Percentiles rank a stretch among this genome's conserved stretches.
These are phyloP conservation scores for Tragelaphus buxtoni DNA, from an alignment of 2,113 vertebrate genomes.

Conservation along the genomic window DNA sequence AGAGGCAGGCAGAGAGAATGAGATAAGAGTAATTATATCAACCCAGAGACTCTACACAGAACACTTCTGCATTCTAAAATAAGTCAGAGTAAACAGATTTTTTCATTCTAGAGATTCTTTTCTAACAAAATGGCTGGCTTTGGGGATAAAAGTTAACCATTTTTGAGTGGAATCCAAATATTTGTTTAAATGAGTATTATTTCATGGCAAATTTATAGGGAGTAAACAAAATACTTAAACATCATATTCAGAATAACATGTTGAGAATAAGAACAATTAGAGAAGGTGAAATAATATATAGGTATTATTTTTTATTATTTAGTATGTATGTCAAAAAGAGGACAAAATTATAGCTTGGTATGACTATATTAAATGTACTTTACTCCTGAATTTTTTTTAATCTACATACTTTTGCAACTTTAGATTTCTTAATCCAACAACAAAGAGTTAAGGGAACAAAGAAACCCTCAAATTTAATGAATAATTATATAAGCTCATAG, in stretches of 20 bases:
- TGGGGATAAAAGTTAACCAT: constrained; percentile 6
- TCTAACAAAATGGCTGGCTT: constrained; percentile 62
- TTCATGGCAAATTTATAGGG: constrained; percentile 31
- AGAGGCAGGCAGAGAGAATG: constrained; percentile 72
- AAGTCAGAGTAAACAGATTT: constrained; percentile 21
- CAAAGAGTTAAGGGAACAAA: neutral
- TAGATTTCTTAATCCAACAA: neutral
- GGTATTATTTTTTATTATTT: constrained; percentile 31
- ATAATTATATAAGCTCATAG: neutral
- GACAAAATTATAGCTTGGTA: neutral
- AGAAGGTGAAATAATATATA: neutral
- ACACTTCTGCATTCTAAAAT: constrained; percentile 3
- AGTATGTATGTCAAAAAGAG: neutral
- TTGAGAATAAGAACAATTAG: constrained; percentile 43
- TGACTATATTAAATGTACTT: constrained; percentile 32
- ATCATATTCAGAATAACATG: neutral
- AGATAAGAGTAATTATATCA: constrained; percentile 74
- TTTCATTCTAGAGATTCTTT: constrained; percentile 57
- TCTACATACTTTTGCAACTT: neutral
- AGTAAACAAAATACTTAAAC: constrained; percentile 2
- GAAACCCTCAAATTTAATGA: neutral
- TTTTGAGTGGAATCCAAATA: constrained; percentile 28
- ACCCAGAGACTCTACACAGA: constrained; percentile 51
- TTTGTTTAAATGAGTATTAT: constrained; percentile 10
- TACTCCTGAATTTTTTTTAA: neutral